phyloP scores from a whole-genome alignment of 2,888 invertebrate species.

The Lymantria dispar region DNA sequence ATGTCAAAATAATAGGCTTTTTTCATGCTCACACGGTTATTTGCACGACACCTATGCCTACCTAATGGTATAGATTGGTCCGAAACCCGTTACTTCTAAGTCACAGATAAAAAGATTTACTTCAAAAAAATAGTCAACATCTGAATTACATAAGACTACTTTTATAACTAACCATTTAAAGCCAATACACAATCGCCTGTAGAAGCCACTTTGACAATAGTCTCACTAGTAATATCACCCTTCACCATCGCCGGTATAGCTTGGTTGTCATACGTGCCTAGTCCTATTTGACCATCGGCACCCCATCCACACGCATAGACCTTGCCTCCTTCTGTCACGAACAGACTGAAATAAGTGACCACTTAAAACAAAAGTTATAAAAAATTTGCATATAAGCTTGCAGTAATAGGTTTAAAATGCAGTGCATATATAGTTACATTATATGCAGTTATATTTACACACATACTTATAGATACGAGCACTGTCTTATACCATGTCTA shows the following conservation, averaged over 20 bases:
- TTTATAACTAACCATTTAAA: conserved; percentile 85
- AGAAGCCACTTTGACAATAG: conserved; percentile 90
- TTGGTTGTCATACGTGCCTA: conserved; percentile 85
- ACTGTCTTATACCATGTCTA: too few species aligned
- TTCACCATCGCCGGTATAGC: conserved; percentile 83
- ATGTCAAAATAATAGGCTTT: too few species aligned
- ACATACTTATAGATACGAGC: too few species aligned
- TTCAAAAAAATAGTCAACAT: too few species aligned
- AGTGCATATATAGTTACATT: too few species aligned
- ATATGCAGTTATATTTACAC: too few species aligned
- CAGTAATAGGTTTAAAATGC: background rate
- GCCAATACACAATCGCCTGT: conserved; percentile 94
- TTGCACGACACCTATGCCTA: too few species aligned
- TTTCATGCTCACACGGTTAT: too few species aligned
- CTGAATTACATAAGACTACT: too few species aligned
- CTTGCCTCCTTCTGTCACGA: conserved; percentile 89
- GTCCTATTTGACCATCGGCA: conserved; percentile 96
- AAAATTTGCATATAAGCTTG: background rate
- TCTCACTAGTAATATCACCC: conserved; percentile 93
- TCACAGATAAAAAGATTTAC: too few species aligned
- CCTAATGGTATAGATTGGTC: too few species aligned
- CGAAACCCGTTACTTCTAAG: too few species aligned
- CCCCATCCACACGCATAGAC: conserved; percentile 97
- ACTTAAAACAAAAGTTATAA: background rate
- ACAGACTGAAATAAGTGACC: conserved; percentile 79